Percentiles rank a stretch among this genome's conserved stretches.
Conservation (phyloP, 1,140 invertebrate species). For the Macrotrachela quadricornifera region DNA sequence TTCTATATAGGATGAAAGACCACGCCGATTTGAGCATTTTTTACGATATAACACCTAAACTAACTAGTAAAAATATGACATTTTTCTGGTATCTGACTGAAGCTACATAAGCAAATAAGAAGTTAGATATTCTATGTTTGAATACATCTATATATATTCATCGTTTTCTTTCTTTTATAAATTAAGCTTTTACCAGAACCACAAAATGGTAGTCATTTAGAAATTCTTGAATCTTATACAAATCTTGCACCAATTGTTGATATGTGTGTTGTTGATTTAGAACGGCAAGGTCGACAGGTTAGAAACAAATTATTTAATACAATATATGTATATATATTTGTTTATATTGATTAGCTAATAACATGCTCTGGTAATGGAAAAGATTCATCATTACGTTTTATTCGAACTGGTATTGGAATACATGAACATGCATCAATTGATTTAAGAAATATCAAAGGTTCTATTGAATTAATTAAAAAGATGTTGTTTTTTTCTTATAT, state of each 20-base stretch:
- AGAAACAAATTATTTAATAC: conserved; percentile 10
- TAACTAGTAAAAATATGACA: too few species aligned
- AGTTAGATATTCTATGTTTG: too few species aligned
- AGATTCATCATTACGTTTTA: conserved; percentile 85
- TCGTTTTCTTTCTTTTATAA: not conserved
- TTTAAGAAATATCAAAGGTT: conserved; percentile 71
- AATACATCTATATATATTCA: too few species aligned
- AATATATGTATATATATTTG: not conserved
- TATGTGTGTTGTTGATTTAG: conserved; percentile 77
- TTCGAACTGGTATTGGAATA: conserved; percentile 87
- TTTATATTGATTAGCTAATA: conserved; percentile 42
- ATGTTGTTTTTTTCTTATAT: not conserved
- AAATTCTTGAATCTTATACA: conserved; percentile 80
- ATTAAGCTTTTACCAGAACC: not conserved
- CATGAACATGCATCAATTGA: conserved; percentile 93
- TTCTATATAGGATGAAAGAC: too few species aligned
- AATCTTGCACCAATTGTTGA: conserved; percentile 91
- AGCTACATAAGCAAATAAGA: not conserved
- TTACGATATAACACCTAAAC: too few species aligned
- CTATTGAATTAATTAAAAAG: not conserved
- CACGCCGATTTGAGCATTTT: too few species aligned
- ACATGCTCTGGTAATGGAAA: conserved; percentile 92
- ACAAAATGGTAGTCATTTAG: conserved; percentile 53
- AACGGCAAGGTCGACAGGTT: conserved; percentile 61
- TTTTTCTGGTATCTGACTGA: not conserved